Base-by-base conservation (phyloP, 2,797 vertebrate genomes). In the Mormyrus hasselquistii region DNA sequence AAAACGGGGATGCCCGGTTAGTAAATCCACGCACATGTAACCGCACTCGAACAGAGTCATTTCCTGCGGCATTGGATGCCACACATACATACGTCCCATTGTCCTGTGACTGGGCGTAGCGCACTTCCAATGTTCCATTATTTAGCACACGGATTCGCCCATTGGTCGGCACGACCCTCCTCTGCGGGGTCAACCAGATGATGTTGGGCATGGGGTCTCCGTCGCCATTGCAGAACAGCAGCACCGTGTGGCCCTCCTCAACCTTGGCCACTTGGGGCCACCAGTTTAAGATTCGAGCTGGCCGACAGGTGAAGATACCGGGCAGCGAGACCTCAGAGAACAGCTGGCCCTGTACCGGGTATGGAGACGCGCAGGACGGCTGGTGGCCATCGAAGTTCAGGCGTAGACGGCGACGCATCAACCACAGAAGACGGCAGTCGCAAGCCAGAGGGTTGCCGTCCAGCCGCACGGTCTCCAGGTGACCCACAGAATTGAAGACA, bases 361-460 rank as follows among this genome's bases (percentile, higher is more conserved):
- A 90, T 0, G 96, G 96, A 47, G 95, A 93, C 0, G 94, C 89
- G 55, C 98, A 98, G 38, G 94, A 92, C 0, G 97, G 97, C 0
- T 93, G 93, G 1, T 62, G 91, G 0, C 93, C 90, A 1, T 95
- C 96, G 2, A 97, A 97, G 89, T 95, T 92, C 49, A 97, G 92
- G 53, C 83, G 88, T 5, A 55, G n/a, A 1, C 92, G 93, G 1
- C 94, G 93, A 19, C 90, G 94, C 25, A 96, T 92, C 50, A 97
- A 90, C 98, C 97, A 98, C 65, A 97, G 94, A 88, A 98, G 95
- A 3, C 97, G 96, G 89, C 97, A 98, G 91, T 98, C 98, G 0
- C 98, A 98, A 1, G 94, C 95, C 41, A 98, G 90, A 0, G 96
- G 97, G 89, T 98, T 98, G 19, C 93, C 90, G 0, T 97, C 96